These are phyloP conservation scores for Hippocampus mohnikei DNA, from an alignment of 2,113 vertebrate species.

Conservation along the genomic window DNA sequence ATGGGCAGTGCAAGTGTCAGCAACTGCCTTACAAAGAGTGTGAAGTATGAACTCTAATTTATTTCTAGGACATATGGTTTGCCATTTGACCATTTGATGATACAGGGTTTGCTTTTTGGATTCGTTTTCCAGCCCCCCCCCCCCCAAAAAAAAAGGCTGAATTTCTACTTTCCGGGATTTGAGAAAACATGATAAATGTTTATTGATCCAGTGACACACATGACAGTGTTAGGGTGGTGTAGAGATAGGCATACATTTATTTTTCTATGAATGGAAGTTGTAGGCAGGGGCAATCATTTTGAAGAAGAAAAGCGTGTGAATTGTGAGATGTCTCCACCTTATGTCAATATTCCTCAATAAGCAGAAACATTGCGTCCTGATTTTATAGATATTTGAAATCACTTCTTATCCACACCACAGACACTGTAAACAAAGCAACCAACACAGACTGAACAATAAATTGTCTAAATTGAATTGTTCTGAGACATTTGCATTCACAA, in stretches of 20 bases:
- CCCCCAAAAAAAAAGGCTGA: constrained; percentile 44
- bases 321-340: constrained; percentile 69
- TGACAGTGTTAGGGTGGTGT: constrained; percentile 51
- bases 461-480: constrained; percentile 20
- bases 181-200: constrained; percentile 53
- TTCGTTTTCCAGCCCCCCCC: constrained; percentile 60
- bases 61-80: constrained; percentile 72
- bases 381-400: constrained; percentile 47
- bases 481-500: not conserved
- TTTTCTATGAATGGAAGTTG: constrained; percentile 77
- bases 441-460: constrained; percentile 30
- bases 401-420: constrained; percentile 56
- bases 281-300: constrained; percentile 75
- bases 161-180: constrained; percentile 68
- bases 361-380: constrained; percentile 51
- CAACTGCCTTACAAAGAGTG: constrained; percentile 99
- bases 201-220: constrained; percentile 54
- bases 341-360: constrained; percentile 68
- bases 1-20: constrained; percentile 99
- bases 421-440: constrained; percentile 48
- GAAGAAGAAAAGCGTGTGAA: constrained; percentile 63
- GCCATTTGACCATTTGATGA: constrained; percentile 76
- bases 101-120: constrained; percentile 76
- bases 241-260: constrained; percentile 77
- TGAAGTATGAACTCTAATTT: constrained; percentile 92